phyloP scores from a whole-genome alignment of 1,140 invertebrate species.

The Bursaphelenchus mucronatus region DNA sequence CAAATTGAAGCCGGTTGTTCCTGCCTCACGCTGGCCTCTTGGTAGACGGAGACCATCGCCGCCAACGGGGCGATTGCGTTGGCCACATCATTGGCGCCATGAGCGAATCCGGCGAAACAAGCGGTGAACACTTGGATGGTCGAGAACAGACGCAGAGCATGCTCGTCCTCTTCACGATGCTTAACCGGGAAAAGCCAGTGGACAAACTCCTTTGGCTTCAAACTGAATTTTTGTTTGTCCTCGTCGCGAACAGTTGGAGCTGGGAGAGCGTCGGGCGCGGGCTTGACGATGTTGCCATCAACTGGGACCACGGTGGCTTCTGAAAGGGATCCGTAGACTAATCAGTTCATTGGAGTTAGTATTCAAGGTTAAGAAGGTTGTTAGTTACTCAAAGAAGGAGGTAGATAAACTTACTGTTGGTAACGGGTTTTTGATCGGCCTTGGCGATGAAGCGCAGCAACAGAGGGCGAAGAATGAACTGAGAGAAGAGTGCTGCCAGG shows the following conservation, averaged over 20 bases:
- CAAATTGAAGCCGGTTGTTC: conserved; percentile 13
- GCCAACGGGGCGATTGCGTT: conserved; percentile 94
- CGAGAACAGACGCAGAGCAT: conserved; percentile 55
- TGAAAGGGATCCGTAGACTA: too few species aligned
- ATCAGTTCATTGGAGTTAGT: too few species aligned
- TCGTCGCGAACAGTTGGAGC: too few species aligned
- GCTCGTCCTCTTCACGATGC: conserved; percentile 27
- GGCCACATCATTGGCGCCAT: conserved; percentile 66
- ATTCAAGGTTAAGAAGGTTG: too few species aligned
- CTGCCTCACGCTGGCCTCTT: conserved; percentile 52
- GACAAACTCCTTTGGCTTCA: conserved; percentile 23
- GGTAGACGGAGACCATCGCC: conserved; percentile 77
- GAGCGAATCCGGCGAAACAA: conserved; percentile 91
- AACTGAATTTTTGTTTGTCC: too few species aligned
- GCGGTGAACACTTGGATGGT: conserved; percentile 75
- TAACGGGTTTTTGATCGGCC: background rate
- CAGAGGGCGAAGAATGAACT: conserved; percentile 44
- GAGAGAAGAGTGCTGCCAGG: conserved; percentile 41
- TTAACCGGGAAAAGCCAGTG: conserved; percentile 35
- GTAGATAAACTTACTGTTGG: too few species aligned
- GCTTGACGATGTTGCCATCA: too few species aligned
- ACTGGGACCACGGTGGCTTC: too few species aligned
- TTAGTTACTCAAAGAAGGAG: too few species aligned
- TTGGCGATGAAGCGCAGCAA: conserved; percentile 14
- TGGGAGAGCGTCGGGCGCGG: too few species aligned